phyloP scores from a whole-genome alignment of 2,888 invertebrate species.

The Pogonocherus hispidulus region DNA sequence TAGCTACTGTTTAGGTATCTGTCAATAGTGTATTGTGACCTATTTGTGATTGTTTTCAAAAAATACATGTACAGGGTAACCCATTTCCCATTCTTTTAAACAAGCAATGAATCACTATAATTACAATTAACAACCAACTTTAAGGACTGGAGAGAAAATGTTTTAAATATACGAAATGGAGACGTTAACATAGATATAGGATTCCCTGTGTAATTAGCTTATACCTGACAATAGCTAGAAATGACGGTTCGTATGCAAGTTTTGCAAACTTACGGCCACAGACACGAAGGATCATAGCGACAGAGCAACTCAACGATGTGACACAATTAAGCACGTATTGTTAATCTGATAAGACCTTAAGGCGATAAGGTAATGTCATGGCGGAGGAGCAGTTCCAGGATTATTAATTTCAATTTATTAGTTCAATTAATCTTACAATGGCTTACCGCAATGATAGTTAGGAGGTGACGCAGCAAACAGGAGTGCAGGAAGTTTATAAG shows the following conservation, averaged over 20 bases:
- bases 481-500: slow-evolving; percentile 15
- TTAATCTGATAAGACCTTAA: slow-evolving; percentile 13
- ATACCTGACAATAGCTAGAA: no score
- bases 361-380: slow-evolving; percentile 12
- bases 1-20: no score
- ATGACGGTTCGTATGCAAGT: background rate
- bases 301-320: background rate
- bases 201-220: no score
- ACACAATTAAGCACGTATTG: background rate
- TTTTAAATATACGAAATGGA: no score
- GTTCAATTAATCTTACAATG: slow-evolving; percentile 22
- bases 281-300: background rate
- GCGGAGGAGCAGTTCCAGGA: background rate
- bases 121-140: no score
- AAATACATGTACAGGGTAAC: no score
- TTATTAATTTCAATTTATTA: slow-evolving; percentile 26
- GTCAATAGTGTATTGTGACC: no score
- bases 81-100: no score
- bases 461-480: slow-evolving; percentile 1
- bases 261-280: background rate
- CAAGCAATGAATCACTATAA: no score
- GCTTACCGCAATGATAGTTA: slow-evolving; percentile 18
- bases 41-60: no score
- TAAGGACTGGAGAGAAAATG: no score
- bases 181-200: no score